Percentiles rank a stretch among this genome's conserved stretches.
Evolutionary conservation across 2,113 vertebrate species (phyloP).

Genomic region (Rhynchomys soricoides): DNA sequence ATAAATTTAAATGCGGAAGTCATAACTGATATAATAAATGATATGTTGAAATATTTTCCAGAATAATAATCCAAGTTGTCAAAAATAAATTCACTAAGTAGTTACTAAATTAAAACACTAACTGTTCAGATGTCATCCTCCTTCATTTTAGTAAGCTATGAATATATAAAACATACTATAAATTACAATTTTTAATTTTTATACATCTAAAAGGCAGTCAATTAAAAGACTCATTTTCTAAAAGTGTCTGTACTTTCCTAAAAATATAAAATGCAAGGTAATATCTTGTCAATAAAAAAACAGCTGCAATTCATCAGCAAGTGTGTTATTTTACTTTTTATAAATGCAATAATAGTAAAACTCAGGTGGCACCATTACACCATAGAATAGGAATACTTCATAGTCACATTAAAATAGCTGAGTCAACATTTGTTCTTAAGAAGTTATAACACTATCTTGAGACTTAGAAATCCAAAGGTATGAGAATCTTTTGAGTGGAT

Average conservation of each 20-base stretch:
- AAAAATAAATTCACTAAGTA: slow-evolving; percentile 5
- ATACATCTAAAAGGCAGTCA: not conserved
- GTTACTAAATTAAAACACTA: slow-evolving; percentile 65
- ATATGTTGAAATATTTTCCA: not conserved
- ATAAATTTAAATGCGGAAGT: not conserved
- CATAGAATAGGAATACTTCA: not conserved
- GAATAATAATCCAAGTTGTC: not conserved
- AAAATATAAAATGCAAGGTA: not conserved
- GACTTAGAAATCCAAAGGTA: not conserved
- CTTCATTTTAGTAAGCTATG: not conserved
- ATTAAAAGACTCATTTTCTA: not conserved
- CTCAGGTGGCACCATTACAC: not conserved
- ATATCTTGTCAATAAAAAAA: not conserved
- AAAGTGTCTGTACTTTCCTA: not conserved
- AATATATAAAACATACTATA: not conserved
- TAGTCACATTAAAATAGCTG: not conserved
- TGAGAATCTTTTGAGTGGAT: not conserved
- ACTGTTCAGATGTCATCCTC: not conserved
- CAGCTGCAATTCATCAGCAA: not conserved
- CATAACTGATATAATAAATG: not conserved
- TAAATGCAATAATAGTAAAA: not conserved
- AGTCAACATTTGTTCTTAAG: not conserved
- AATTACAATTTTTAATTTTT: not conserved
- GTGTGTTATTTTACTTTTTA: not conserved
- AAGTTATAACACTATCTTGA: slow-evolving; percentile 32